Evolutionary conservation across 2,888 invertebrate genomes (phyloP), one percentile per base, ranked within the genome.

Genomic region (Tuberolachnus salignus): DNA sequence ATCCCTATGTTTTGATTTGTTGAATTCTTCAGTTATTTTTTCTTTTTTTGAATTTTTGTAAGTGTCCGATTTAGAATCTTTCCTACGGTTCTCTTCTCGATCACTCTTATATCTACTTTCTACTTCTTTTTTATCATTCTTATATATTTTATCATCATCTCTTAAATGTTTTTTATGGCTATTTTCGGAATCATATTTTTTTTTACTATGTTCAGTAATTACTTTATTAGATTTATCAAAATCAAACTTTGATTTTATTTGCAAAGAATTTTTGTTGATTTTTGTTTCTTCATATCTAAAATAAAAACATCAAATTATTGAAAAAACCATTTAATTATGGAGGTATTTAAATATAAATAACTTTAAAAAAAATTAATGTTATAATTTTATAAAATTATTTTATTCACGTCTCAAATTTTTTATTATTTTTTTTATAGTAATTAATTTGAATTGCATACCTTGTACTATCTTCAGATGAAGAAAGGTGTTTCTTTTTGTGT

Each of bases 31-130:
- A 34, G 49, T 19, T 21, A 42, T 9, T 55, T 55, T 75, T 66
- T 66, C 55, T 81, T 81, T 73, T 85, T 84, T 67, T 14, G 42
- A 49, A 44, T 13, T 70, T 70, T 69, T 80, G 42, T n/a, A 51
- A 55, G 53, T 23, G 10, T 72, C 53, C 19, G 49, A 14, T 80
- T 61, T 63, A 9, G 55, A 63, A 49, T 80, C 71, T 80, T 57
- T 80, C 44, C 64, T 71, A 13, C 21, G 59, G 21, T 51, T 49
- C 14, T 80, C 53, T 1, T 63, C 80, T 0, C 63, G 42, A 44
- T 71, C 72, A 64, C 53, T 57, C 6, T 80, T 80, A 64, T 53
- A 53, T 53, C 55, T 71, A 34, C 23, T 72, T 55, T 72, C 71
- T 72, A 71, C 19, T 72, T 72, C 71, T 26, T 64, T 80, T 21